Evolutionary conservation across 2,888 invertebrate species (phyloP).

Genomic region (Eugnorisma glareosa): DNA sequence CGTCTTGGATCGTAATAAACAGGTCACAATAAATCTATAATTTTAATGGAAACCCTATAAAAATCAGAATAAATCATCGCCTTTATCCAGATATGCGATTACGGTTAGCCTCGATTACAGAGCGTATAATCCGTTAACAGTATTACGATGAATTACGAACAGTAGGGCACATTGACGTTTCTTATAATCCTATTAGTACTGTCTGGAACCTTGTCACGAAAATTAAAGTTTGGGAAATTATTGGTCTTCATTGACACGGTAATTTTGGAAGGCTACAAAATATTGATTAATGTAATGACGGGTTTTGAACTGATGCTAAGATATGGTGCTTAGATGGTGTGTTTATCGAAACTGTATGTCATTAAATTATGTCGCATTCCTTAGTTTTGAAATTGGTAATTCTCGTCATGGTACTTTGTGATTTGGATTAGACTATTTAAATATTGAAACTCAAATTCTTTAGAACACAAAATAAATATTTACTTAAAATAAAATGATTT

Average conservation of each 20-base stretch:
- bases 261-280: constrained; percentile 37
- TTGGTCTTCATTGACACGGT: constrained; percentile 22
- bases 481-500: background rate
- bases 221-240: constrained; percentile 48
- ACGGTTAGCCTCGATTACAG: constrained; percentile 66
- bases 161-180: constrained; percentile 65
- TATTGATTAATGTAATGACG: constrained; percentile 35
- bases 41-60: constrained; percentile 32
- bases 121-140: constrained; percentile 74
- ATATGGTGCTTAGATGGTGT: constrained; percentile 13
- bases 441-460: background rate
- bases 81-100: constrained; percentile 50
- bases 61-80: constrained; percentile 49
- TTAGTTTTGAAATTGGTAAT: background rate
- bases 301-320: constrained; percentile 10
- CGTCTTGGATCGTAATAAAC: background rate
- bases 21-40: constrained; percentile 16
- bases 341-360: constrained; percentile 12
- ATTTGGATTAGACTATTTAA: background rate
- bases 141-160: constrained; percentile 75
- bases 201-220: constrained; percentile 54
- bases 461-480: background rate
- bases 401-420: background rate
- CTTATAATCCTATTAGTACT: constrained; percentile 75
- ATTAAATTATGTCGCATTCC: constrained; percentile 22